A percentile compares a stretch with the other conserved stretches of the same genome.
phyloP scores from a whole-genome alignment of 2,888 invertebrate genomes.

The Noctua janthe region DNA sequence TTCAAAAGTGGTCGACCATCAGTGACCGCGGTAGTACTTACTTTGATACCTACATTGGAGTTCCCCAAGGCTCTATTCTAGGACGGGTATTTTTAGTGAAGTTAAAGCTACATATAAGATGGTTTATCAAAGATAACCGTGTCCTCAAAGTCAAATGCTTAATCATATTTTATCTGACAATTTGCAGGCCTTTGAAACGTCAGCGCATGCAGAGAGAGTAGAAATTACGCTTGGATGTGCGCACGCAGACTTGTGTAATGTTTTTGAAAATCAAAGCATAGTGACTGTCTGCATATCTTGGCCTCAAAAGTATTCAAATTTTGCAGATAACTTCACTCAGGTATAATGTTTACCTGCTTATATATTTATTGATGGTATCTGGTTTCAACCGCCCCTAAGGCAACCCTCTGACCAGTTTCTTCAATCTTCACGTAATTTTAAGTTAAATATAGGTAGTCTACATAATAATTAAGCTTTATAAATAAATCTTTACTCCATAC shows the following conservation, averaged over 20 bases:
- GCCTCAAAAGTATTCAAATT: slow-evolving; percentile 78
- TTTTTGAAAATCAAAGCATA: slow-evolving; percentile 82
- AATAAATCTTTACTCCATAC: neutral
- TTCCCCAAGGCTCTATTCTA: slow-evolving; percentile 30
- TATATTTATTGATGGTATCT: neutral
- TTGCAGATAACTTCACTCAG: slow-evolving; percentile 76
- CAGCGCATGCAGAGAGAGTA: slow-evolving; percentile 76
- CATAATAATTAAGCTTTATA: neutral
- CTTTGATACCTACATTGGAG: neutral
- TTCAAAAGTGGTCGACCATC: neutral
- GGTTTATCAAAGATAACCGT: neutral
- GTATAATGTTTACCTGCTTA: slow-evolving; percentile 49
- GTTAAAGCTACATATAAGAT: neutral
- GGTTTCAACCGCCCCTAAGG: neutral
- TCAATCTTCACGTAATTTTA: neutral
- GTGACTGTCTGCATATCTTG: slow-evolving; percentile 79
- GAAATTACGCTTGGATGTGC: slow-evolving; percentile 82
- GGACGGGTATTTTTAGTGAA: neutral
- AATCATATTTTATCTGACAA: slow-evolving; percentile 1
- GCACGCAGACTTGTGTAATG: slow-evolving; percentile 83
- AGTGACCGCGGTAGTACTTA: neutral
- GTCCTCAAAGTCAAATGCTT: neutral
- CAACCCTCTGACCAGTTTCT: neutral
- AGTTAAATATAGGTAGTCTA: neutral
- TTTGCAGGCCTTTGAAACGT: slow-evolving; percentile 78